Base-by-base conservation (phyloP, 2,113 vertebrate species). In the Clarias magur region DNA sequence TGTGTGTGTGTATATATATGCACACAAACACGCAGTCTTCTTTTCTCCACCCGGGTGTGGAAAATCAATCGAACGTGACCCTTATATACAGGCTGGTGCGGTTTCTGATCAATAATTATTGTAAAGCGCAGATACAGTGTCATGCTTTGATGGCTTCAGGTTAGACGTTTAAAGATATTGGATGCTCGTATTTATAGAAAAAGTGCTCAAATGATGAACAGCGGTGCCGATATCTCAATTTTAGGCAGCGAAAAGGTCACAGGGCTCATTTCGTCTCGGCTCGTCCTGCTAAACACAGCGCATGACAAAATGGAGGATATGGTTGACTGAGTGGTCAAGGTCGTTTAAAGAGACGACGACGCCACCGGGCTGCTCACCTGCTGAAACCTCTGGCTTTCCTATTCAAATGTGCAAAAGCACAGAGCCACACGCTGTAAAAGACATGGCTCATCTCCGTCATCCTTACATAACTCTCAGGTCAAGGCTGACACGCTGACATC, bases 21-120 rank as follows among this genome's bases (percentile, higher is more conserved):
- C 19, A 65, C 48, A 48, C 0, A 48, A 48, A 48, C 48, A 48
- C 48, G 48, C 48, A 48, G 48, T 48, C 48, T 48, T 57, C 8
- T 30, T 89, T 93, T 93, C 93, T 94, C 92, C 91, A 91, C 88
- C 90, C 89, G 85, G 91, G 91, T 93, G 92, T 92, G 91, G 90
- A 93, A 96, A 95, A 96, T 95, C 93, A 93, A 95, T 95, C 86
- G 91, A 93, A 95, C 94, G 92, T 90, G 91, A 92, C 92, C 93
- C 90, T 92, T 94, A 93, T 94, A 93, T 91, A 91, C 92, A 89
- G 92, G 90, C 89, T 93, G 92, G 93, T 92, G 91, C 90, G 92
- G 89, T 93, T 91, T 93, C 89, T 95, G 93, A 95, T 96, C 94
- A 93, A 95, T 95, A 95, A 89, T 92, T 86, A 92, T 93, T 94